Percentiles rank a stretch among this genome's conserved stretches.
These are phyloP conservation scores for Protodeltote pygarga DNA, from an alignment of 2,888 invertebrate genomes.

Conservation along the genomic window DNA sequence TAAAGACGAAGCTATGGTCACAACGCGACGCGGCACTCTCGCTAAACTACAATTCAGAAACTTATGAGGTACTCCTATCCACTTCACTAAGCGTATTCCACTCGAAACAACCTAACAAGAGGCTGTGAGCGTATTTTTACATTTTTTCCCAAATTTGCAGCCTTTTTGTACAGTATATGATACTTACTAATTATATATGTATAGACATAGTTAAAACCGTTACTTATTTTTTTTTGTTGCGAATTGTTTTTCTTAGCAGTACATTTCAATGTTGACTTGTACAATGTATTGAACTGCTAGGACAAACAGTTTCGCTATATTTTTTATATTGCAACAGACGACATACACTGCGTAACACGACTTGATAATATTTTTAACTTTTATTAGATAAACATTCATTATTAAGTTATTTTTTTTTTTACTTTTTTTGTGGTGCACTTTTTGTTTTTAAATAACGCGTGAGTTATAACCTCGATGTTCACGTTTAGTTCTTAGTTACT, in stretches of 20 bases:
- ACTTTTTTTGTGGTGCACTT: constrained; percentile 57
- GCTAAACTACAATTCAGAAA: constrained; percentile 74
- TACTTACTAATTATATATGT: constrained; percentile 44
- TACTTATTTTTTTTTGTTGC: constrained; percentile 38
- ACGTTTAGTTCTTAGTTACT: too few relatives aligned
- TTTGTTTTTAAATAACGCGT: too few relatives aligned
- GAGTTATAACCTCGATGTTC: too few relatives aligned
- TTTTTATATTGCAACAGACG: constrained; percentile 65
- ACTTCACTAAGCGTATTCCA: constrained; percentile 65
- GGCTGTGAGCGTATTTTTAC: constrained; percentile 14
- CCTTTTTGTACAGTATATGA: constrained; percentile 44
- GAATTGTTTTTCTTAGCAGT: constrained; percentile 26
- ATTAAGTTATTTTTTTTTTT: too few relatives aligned
- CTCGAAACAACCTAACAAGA: neutral
- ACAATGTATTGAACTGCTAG: constrained; percentile 43
- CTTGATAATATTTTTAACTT: constrained; percentile 60
- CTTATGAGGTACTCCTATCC: constrained; percentile 82
- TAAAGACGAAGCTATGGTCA: constrained; percentile 57
- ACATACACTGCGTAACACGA: constrained; percentile 74
- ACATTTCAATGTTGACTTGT: constrained; percentile 16
- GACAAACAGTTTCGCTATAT: constrained; percentile 64
- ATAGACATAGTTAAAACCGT: constrained; percentile 78
- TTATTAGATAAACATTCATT: neutral
- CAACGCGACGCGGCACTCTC: constrained; percentile 52
- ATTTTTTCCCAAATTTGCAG: constrained; percentile 40